These are phyloP conservation scores for Schizopygopsis malacanthus DNA, from an alignment of 2,797 vertebrate species.

Conservation along the genomic window DNA sequence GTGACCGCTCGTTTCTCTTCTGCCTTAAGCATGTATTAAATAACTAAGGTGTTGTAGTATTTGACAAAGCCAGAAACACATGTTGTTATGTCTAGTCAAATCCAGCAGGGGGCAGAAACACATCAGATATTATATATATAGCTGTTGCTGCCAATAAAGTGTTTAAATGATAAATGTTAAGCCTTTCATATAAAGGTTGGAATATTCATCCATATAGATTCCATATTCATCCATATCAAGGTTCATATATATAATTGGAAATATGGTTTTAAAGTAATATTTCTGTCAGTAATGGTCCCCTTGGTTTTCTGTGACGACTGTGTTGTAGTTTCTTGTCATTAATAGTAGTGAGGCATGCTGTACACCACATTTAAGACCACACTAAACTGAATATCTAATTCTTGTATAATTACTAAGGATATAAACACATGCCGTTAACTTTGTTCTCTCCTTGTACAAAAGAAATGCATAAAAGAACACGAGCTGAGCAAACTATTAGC, in stretches of 20 bases:
- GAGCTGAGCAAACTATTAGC: background rate
- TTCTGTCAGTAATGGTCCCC: background rate
- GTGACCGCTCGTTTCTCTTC: too few relatives aligned
- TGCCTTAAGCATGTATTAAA: background rate
- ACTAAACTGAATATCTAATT: background rate
- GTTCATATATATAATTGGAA: background rate
- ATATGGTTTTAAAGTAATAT: background rate
- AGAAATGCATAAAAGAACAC: background rate
- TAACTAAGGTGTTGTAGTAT: background rate
- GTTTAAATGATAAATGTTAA: background rate
- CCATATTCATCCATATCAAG: too few relatives aligned
- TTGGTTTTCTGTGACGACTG: background rate
- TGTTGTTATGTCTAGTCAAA: background rate
- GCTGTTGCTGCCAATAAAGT: background rate
- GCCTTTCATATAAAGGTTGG: background rate
- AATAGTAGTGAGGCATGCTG: background rate
- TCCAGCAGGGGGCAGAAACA: constrained; percentile 19
- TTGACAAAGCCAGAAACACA: background rate
- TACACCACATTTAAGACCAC: background rate
- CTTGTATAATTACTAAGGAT: background rate
- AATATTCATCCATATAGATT: too few relatives aligned
- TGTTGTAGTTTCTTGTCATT: background rate
- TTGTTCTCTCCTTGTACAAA: background rate
- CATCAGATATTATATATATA: background rate
- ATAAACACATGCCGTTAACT: background rate